Evolutionary conservation across 2,888 invertebrate genomes (phyloP).

Genomic region (Scaptomyza cyrtandrae): DNA sequence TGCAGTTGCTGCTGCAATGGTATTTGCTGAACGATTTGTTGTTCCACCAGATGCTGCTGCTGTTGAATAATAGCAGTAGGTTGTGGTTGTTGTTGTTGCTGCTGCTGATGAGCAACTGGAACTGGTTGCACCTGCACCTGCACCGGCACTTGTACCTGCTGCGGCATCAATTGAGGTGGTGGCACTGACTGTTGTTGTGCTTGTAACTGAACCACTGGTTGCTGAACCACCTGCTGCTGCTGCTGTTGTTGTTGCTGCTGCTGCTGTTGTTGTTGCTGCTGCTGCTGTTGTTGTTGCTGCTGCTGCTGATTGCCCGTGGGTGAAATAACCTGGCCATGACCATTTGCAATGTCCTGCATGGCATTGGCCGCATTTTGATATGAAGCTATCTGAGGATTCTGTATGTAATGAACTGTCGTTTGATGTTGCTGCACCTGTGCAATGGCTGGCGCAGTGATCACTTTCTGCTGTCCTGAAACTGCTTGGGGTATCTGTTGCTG

Average conservation of each 20-base stretch:
- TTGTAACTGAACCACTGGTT: conserved; percentile 50
- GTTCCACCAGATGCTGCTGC: conserved; percentile 54
- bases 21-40: conserved; percentile 56
- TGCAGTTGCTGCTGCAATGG: conserved; percentile 77
- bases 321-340: conserved; percentile 70
- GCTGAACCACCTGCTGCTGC: conserved; percentile 41
- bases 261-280: conserved; percentile 53
- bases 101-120: conserved; percentile 37
- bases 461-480: conserved; percentile 64
- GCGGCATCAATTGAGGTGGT: conserved; percentile 39
- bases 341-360: conserved; percentile 61
- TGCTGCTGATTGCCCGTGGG: conserved; percentile 64
- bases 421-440: conserved; percentile 63
- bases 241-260: conserved; percentile 58
- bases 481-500: conserved; percentile 57
- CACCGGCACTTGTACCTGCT: conserved; percentile 51
- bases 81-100: conserved; percentile 50
- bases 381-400: conserved; percentile 73
- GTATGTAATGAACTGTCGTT: conserved; percentile 72
- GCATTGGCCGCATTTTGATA: conserved; percentile 60
- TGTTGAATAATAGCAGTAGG: conserved; percentile 47
- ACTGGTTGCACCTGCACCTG: conserved; percentile 53
- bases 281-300: no score
- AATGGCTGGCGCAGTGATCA: conserved; percentile 61
- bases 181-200: conserved; percentile 40